phyloP scores from a whole-genome alignment of 2,113 vertebrate genomes.

The Casuarius casuarius region DNA sequence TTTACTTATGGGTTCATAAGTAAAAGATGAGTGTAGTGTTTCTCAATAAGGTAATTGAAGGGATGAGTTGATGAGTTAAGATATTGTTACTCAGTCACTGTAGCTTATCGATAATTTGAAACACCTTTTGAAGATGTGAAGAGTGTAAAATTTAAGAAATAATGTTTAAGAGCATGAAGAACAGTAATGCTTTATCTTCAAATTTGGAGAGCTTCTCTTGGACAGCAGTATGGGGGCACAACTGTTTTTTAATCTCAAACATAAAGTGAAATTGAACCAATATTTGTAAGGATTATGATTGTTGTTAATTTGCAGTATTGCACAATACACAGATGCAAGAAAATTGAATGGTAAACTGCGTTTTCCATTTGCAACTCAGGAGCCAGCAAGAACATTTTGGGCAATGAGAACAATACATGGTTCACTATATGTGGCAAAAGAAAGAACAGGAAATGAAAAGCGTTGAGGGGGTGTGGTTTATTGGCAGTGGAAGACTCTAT shows the following conservation, averaged over 20 bases:
- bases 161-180: background rate
- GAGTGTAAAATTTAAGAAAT: background rate
- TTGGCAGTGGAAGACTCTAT: background rate
- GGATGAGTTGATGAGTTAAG: background rate
- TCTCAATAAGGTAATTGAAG: background rate
- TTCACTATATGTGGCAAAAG: background rate
- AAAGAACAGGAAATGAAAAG: background rate
- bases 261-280: background rate
- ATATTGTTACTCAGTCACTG: background rate
- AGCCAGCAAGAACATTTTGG: background rate
- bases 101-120: background rate
- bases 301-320: background rate
- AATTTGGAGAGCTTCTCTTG: background rate
- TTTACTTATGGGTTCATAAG: background rate
- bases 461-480: background rate
- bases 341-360: background rate
- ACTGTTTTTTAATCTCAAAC: background rate
- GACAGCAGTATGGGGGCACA: background rate
- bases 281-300: background rate
- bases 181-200: background rate
- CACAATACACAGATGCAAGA: background rate
- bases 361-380: background rate
- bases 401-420: background rate
- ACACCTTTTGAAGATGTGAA: background rate
- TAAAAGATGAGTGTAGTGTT: background rate